Percentiles rank a stretch among this genome's conserved stretches.
Evolutionary conservation across 2,113 vertebrate species (phyloP).

Genomic region (Sphyrna mokarran): DNA sequence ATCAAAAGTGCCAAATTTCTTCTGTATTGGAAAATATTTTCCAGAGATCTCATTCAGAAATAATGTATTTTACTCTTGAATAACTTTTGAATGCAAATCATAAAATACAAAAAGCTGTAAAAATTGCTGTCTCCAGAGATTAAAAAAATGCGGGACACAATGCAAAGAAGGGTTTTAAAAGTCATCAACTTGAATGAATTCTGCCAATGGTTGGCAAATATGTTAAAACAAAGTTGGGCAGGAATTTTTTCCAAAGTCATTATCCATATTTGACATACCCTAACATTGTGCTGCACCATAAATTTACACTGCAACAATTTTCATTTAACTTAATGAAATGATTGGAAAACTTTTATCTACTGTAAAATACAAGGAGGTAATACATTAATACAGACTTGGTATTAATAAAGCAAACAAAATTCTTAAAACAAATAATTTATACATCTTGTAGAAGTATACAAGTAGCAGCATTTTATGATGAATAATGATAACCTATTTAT

Average conservation of each 20-base stretch:
- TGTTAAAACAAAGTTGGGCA: neutral
- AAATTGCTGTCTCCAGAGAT: neutral
- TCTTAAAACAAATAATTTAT: neutral
- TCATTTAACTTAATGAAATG: neutral
- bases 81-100: neutral
- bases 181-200: neutral
- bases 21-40: neutral
- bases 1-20: neutral
- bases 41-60: neutral
- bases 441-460: neutral
- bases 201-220: neutral
- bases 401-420: neutral
- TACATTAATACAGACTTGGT: neutral
- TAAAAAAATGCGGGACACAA: neutral
- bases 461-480: neutral
- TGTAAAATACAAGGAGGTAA: neutral
- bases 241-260: neutral
- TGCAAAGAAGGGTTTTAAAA: neutral
- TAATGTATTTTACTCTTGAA: neutral
- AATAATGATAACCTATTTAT: neutral
- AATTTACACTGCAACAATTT: neutral
- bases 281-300: neutral
- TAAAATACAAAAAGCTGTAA: conserved; percentile 4
- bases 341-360: neutral
- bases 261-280: neutral